phyloP scores from a whole-genome alignment of 2,888 invertebrate genomes.

The Micoletzkya japonica region DNA sequence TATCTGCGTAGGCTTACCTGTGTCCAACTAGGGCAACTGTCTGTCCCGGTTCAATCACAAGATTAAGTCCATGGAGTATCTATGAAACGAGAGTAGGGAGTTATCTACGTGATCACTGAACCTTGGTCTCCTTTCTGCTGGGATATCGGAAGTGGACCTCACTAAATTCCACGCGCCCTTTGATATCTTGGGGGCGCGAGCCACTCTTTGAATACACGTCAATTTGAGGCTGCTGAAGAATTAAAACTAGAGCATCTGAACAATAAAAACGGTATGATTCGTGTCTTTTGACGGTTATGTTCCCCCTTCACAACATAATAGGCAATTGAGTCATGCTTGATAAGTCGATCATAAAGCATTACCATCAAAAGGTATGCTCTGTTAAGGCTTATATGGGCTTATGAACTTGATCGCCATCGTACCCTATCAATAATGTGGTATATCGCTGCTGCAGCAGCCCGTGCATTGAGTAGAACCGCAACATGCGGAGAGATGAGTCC shows the following conservation, averaged over 20 bases:
- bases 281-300: background rate
- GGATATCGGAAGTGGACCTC: conserved; percentile 58
- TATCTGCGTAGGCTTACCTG: conserved; percentile 8
- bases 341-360: too few species aligned
- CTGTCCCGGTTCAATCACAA: conserved; percentile 45
- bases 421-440: conserved; percentile 41
- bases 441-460: conserved; percentile 45
- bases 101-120: background rate
- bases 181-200: conserved; percentile 31
- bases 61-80: conserved; percentile 43
- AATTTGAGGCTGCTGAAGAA: conserved; percentile 42
- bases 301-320: background rate
- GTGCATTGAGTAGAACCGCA: conserved; percentile 43
- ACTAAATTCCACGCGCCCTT: conserved; percentile 36
- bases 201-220: conserved; percentile 49
- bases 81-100: background rate
- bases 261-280: too few species aligned
- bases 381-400: too few species aligned
- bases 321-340: too few species aligned
- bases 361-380: too few species aligned
- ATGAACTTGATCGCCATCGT: background rate
- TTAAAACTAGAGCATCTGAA: too few species aligned
- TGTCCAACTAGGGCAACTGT: conserved; percentile 51
- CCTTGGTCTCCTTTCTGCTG: conserved; percentile 36
- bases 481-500: conserved; percentile 48